Conservation (phyloP, 2,113 vertebrate genomes). For the Lipotes vexillifer region DNA sequence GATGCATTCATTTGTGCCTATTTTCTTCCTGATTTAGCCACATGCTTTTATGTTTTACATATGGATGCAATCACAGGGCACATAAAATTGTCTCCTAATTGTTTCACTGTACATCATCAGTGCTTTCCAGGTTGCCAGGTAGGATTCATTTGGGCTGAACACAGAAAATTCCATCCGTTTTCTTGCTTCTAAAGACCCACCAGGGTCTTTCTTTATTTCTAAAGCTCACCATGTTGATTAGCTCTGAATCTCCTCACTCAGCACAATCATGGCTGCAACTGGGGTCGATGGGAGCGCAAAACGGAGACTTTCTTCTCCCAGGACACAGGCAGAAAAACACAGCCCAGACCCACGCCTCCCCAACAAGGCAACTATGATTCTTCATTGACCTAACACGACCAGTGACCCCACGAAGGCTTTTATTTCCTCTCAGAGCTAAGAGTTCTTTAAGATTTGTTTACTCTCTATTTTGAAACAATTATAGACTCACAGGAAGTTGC, state of each 20-base stretch:
- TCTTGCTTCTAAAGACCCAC: background rate
- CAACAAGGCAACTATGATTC: background rate
- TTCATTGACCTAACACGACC: background rate
- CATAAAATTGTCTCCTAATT: background rate
- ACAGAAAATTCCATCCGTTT: background rate
- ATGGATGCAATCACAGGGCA: background rate
- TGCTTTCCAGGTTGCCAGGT: background rate
- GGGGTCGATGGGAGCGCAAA: background rate
- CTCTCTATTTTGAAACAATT: background rate
- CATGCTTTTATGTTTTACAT: background rate
- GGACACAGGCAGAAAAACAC: background rate
- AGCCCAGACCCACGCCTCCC: background rate
- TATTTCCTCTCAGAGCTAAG: background rate
- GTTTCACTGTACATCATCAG: background rate
- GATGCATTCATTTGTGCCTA: background rate
- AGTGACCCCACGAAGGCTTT: background rate
- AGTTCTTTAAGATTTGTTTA: background rate
- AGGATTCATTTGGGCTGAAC: background rate
- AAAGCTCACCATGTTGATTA: background rate
- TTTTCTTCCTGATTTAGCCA: background rate
- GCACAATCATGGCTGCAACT: background rate
- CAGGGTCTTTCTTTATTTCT: background rate
- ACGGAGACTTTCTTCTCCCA: background rate
- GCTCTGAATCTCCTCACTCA: background rate
- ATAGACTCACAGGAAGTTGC: background rate